Evolutionary conservation across 2,797 vertebrate genomes (phyloP).

Genomic region (Potorous gilbertii): DNA sequence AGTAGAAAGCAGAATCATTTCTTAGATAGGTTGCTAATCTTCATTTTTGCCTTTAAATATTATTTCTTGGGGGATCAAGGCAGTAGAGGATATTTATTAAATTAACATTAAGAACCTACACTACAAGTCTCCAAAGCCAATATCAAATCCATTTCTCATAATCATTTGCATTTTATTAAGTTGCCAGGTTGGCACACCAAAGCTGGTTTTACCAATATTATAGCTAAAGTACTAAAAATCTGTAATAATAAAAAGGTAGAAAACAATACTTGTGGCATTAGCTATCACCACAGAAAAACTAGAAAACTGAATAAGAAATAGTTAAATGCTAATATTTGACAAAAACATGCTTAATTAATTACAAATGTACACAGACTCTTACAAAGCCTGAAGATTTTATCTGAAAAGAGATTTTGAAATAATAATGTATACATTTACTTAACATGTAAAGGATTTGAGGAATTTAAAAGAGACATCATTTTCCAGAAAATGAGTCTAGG

Average conservation of each 20-base stretch:
- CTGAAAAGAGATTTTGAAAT: not conserved
- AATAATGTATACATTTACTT: not conserved
- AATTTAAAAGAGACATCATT: conserved; percentile 35
- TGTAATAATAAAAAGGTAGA: not conserved
- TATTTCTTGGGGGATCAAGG: not conserved
- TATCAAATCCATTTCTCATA: not conserved
- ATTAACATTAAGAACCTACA: not conserved
- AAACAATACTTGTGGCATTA: not conserved
- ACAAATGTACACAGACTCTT: not conserved
- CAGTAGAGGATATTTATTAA: not conserved
- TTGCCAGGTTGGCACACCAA: not conserved
- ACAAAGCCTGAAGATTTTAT: not conserved
- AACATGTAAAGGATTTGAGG: conserved; percentile 30
- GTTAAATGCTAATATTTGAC: not conserved
- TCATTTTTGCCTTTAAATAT: not conserved
- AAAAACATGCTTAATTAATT: not conserved
- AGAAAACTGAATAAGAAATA: not conserved
- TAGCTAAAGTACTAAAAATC: not conserved
- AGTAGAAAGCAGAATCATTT: not conserved
- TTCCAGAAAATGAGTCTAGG: conserved; percentile 19
- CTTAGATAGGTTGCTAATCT: not conserved
- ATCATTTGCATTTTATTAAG: not conserved
- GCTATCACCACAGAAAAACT: not conserved
- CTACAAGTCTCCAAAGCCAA: not conserved
- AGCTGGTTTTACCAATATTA: not conserved